phyloP scores from a whole-genome alignment of 1,140 invertebrate genomes.

The Bombus superbus region DNA sequence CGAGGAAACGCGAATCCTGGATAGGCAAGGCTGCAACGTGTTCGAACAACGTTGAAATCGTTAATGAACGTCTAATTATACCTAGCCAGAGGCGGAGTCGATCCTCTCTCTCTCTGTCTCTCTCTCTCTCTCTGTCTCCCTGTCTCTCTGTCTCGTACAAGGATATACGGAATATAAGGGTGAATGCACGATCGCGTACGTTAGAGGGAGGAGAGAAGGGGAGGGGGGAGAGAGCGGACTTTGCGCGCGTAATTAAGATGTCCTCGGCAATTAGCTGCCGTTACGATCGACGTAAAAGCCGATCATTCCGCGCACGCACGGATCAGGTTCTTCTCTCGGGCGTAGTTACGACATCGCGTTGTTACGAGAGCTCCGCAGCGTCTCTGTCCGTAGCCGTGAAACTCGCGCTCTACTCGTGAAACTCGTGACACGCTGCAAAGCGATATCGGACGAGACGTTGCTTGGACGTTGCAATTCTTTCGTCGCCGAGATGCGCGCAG shows the following conservation, averaged over 20 bases:
- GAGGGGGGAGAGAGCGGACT: neutral
- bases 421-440: no score
- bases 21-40: neutral
- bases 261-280: conserved; percentile 65
- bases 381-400: no score
- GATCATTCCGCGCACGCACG: conserved; percentile 68
- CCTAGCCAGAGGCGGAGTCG: neutral
- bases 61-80: conserved; percentile 56
- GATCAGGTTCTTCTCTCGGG: conserved; percentile 44
- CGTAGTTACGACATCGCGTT: neutral
- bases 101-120: no score
- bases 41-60: conserved; percentile 8
- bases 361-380: neutral
- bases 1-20: neutral
- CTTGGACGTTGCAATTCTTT: no score
- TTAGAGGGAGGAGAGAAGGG: neutral
- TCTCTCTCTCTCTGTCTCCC: neutral
- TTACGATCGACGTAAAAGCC: conserved; percentile 58
- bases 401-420: no score
- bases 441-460: no score
- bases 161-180: conserved; percentile 19
- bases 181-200: neutral
- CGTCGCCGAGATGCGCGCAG: no score
- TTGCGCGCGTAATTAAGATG: conserved; percentile 67
- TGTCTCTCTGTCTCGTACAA: neutral